These are phyloP conservation scores for Osmerus mordax DNA, from an alignment of 2,113 vertebrate species.

Conservation along the genomic window DNA sequence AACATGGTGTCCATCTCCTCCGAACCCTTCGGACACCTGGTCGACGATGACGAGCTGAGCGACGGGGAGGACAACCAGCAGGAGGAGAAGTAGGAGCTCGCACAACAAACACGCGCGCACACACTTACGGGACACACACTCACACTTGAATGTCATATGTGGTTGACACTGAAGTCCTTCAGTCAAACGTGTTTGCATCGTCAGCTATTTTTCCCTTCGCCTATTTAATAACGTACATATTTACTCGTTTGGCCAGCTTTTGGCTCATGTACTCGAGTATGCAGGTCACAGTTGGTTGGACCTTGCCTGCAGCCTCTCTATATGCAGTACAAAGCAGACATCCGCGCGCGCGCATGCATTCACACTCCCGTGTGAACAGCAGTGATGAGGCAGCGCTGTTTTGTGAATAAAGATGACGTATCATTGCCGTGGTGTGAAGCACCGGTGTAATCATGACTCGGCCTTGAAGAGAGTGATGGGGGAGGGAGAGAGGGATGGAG, in stretches of 20 bases:
- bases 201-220: not conserved
- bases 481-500: not conserved
- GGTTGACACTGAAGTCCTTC: not conserved
- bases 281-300: no score
- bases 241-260: no score
- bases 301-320: no score
- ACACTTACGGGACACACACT: no score
- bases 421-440: not conserved
- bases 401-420: no score
- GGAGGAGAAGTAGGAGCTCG: slow-evolving; percentile 84
- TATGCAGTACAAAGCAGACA: no score
- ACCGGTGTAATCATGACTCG: not conserved
- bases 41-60: slow-evolving; percentile 93
- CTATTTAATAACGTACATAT: no score
- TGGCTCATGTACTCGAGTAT: no score
- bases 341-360: not conserved
- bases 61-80: slow-evolving; percentile 87
- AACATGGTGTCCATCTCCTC: slow-evolving; percentile 99
- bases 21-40: slow-evolving; percentile 94
- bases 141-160: not conserved
- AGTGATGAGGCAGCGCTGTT: no score
- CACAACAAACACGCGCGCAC: not conserved
- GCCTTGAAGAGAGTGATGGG: slow-evolving; percentile 6
- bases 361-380: not conserved
- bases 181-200: not conserved